phyloP scores from a whole-genome alignment of 2,113 vertebrate genomes.

The Microcebus lehilahytsara region DNA sequence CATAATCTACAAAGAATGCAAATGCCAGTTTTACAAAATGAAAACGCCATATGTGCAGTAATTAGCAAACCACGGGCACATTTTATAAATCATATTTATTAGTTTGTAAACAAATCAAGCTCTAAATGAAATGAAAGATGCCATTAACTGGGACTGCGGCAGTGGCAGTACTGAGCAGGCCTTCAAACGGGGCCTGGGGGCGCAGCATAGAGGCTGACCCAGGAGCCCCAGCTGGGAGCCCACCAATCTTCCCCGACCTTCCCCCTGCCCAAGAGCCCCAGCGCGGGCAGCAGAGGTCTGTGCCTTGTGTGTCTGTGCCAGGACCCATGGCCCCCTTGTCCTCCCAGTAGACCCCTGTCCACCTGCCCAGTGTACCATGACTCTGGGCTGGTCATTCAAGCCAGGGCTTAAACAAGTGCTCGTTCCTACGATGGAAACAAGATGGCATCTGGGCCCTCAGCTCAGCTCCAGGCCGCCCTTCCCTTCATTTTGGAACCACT shows the following conservation, averaged over 20 bases:
- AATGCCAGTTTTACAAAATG: slow-evolving; percentile 88
- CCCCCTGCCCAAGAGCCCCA: neutral
- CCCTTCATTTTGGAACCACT: neutral
- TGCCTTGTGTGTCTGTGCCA: neutral
- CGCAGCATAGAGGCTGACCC: neutral
- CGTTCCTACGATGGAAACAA: neutral
- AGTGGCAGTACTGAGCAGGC: neutral
- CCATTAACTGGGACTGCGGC: slow-evolving; percentile 70
- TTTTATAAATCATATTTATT: slow-evolving; percentile 91
- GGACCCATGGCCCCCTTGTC: neutral
- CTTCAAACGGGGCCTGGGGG: neutral
- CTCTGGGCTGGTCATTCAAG: neutral
- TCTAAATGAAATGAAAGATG: slow-evolving; percentile 85
- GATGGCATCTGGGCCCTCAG: neutral
- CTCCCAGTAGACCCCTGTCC: neutral
- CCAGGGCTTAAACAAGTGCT: neutral
- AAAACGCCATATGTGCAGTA: slow-evolving; percentile 89
- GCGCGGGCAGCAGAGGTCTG: neutral
- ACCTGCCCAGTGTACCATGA: neutral
- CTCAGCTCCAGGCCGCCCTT: neutral
- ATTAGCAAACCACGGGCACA: slow-evolving; percentile 87
- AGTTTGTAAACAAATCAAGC: slow-evolving; percentile 89
- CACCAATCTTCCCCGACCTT: neutral
- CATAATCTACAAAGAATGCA: slow-evolving; percentile 89
- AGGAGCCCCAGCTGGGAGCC: neutral